Percentiles rank a stretch among this genome's conserved stretches.
Evolutionary conservation across 2,888 invertebrate species (phyloP).

Genomic region (Lordiphosa fenestrarum): DNA sequence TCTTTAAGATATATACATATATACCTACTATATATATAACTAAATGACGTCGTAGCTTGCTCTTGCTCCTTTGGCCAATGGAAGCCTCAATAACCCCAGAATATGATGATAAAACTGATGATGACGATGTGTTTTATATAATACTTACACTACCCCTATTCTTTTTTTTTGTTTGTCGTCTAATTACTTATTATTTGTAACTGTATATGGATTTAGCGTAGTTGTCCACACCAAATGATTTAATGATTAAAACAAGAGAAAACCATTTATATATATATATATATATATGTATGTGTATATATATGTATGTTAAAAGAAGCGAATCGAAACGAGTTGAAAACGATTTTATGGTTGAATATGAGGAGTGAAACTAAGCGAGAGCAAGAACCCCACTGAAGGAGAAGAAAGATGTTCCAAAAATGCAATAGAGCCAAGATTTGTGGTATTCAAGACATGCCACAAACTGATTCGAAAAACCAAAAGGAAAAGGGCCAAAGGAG

Average conservation of each 20-base stretch:
- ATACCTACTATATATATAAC: background rate
- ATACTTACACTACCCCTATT: slow-evolving; percentile 10
- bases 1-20: slow-evolving; percentile 9
- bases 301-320: background rate
- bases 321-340: slow-evolving; percentile 7
- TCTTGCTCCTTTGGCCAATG: slow-evolving; percentile 29
- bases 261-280: slow-evolving; percentile 29
- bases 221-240: slow-evolving; percentile 73
- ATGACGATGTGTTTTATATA: slow-evolving; percentile 12
- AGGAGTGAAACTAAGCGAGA: too few species aligned
- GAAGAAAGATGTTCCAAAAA: too few species aligned
- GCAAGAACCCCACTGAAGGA: too few species aligned
- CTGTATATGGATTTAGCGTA: slow-evolving; percentile 71
- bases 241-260: slow-evolving; percentile 57
- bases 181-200: slow-evolving; percentile 66
- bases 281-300: background rate
- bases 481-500: too few species aligned
- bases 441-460: too few species aligned
- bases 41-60: slow-evolving; percentile 41
- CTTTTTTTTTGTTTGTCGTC: slow-evolving; percentile 33
- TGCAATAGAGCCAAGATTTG: too few species aligned
- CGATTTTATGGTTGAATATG: too few species aligned
- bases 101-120: background rate
- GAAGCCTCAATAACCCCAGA: background rate
- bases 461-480: too few species aligned